Evolutionary conservation across 2,888 invertebrate species (phyloP).

Genomic region (Lumbricus terrestris): DNA sequence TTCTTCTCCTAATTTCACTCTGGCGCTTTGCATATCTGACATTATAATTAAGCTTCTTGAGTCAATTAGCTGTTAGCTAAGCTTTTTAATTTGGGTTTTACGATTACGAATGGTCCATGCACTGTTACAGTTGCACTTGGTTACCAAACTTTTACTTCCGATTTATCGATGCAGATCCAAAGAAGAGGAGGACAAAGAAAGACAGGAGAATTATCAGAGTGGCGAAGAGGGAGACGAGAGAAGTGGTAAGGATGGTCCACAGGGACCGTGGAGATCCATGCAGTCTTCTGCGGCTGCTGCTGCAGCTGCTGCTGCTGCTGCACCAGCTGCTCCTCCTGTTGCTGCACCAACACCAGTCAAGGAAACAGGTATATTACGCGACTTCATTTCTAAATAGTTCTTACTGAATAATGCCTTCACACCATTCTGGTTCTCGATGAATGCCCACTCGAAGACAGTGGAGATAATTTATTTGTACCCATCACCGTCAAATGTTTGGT

Average conservation of each 20-base stretch:
- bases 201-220: conserved; percentile 16
- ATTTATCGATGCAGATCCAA: conserved; percentile 11
- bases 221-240: conserved; percentile 21
- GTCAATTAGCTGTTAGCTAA: too few relatives aligned
- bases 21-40: too few relatives aligned
- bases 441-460: too few relatives aligned
- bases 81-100: too few relatives aligned
- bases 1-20: too few relatives aligned
- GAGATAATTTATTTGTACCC: too few relatives aligned
- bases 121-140: background rate
- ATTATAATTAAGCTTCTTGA: too few relatives aligned
- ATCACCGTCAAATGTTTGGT: too few relatives aligned
- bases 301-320: background rate
- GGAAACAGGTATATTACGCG: background rate
- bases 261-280: conserved; percentile 20
- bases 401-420: background rate
- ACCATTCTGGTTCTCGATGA: too few relatives aligned
- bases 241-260: background rate
- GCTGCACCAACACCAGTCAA: background rate
- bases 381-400: background rate
- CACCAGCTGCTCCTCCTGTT: background rate
- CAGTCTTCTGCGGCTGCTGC: background rate
- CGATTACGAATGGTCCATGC: background rate
- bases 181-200: conserved; percentile 21
- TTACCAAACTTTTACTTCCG: background rate